Evolutionary conservation across 53 echinoderm and acorn worm genomes (phyloP).

Genomic region (Arbacia lixula): DNA sequence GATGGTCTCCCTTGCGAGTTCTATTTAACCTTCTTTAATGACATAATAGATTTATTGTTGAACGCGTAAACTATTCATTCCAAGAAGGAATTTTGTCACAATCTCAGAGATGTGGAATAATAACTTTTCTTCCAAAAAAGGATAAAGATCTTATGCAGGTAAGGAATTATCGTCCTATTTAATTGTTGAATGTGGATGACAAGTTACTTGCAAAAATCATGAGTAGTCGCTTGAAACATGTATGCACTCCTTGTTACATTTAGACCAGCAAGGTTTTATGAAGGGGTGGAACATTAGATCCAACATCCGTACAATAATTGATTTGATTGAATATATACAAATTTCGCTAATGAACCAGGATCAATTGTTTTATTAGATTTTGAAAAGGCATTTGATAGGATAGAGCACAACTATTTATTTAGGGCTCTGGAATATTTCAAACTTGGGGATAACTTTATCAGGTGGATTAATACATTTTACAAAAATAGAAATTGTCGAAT

Average conservation of each 20-base stretch:
- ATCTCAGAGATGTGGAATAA: background rate
- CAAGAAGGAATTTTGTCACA: background rate
- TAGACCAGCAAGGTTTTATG: slow-evolving; percentile 57
- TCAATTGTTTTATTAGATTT: slow-evolving; percentile 37
- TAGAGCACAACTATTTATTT: slow-evolving; percentile 39
- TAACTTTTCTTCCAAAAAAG: background rate
- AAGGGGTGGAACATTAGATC: slow-evolving; percentile 21
- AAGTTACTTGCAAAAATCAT: too few relatives aligned
- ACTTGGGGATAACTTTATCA: slow-evolving; percentile 18
- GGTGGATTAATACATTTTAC: slow-evolving; percentile 24
- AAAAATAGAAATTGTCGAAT: slow-evolving; percentile 19
- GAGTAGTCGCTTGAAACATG: too few relatives aligned
- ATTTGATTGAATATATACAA: slow-evolving; percentile 27
- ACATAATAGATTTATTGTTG: slow-evolving; percentile 1
- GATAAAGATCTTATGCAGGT: background rate
- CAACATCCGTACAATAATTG: slow-evolving; percentile 40
- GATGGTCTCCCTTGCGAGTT: background rate
- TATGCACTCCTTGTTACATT: background rate
- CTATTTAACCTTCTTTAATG: background rate
- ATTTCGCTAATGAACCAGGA: background rate
- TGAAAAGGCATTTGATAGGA: slow-evolving; percentile 51
- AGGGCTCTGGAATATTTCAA: slow-evolving; percentile 8
- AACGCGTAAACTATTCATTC: background rate
- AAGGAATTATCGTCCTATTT: background rate
- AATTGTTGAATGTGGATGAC: too few relatives aligned